These are phyloP conservation scores for Spongia lamella DNA, from an alignment of 37 sponge, comb jelly and placozoan species.

Conservation along the genomic window DNA sequence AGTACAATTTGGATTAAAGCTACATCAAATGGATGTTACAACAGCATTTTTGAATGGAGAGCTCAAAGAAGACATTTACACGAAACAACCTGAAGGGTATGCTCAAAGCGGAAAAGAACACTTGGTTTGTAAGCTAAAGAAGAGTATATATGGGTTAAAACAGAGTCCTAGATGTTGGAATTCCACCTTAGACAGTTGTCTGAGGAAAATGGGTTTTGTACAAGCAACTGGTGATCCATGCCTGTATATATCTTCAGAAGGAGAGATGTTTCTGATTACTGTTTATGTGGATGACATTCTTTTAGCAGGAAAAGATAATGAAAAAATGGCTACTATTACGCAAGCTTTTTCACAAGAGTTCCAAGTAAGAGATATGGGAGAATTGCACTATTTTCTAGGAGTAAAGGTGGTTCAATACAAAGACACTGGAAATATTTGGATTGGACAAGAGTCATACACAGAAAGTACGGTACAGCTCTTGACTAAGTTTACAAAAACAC, in stretches of 20 bases:
- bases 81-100: slow-evolving; percentile 71
- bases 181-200: slow-evolving; percentile 35
- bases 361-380: slow-evolving; percentile 44
- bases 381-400: slow-evolving; percentile 58
- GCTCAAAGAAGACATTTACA: too few species aligned
- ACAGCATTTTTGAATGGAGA: slow-evolving; percentile 68
- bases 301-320: slow-evolving; percentile 9
- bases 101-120: slow-evolving; percentile 47
- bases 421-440: too few species aligned
- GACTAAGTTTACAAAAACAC: too few species aligned
- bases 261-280: slow-evolving; percentile 17
- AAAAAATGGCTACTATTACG: slow-evolving; percentile 26
- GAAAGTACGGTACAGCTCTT: too few species aligned
- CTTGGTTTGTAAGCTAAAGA: slow-evolving; percentile 54
- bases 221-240: slow-evolving; percentile 65
- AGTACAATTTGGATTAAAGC: slow-evolving; percentile 40
- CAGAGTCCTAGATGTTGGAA: slow-evolving; percentile 67
- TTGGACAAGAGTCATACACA: too few species aligned
- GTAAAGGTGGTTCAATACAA: too few species aligned
- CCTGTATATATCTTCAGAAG: slow-evolving; percentile 22
- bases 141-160: too few species aligned
- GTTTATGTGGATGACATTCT: slow-evolving; percentile 60
- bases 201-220: slow-evolving; percentile 43
- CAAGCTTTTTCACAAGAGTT: slow-evolving; percentile 2
- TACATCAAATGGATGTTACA: slow-evolving; percentile 64